Conservation (phyloP, 2,113 vertebrate genomes). For the Formicarius rufipectus region DNA sequence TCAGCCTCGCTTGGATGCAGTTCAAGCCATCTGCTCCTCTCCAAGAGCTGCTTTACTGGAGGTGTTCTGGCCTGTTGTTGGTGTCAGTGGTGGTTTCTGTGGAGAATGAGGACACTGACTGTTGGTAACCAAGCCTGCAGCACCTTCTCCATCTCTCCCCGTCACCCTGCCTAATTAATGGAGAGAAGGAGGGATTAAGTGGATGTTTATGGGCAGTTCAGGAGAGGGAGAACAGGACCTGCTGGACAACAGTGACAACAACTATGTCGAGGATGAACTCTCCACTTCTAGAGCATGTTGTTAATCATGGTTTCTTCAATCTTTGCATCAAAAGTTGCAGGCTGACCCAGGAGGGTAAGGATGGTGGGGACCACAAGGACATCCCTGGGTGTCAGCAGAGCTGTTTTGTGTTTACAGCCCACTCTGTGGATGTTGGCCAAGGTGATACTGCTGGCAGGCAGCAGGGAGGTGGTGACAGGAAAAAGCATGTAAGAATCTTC, state of each 20-base stretch:
- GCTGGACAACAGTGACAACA: background rate
- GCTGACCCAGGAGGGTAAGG: background rate
- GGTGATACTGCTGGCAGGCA: background rate
- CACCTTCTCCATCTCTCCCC: background rate
- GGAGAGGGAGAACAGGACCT: background rate
- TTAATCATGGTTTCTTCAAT: background rate
- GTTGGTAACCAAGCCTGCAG: background rate
- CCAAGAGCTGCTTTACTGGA: constrained; percentile 27
- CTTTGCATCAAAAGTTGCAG: background rate
- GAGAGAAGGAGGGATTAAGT: background rate
- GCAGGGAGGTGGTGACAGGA: background rate
- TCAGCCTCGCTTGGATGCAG: constrained; percentile 34
- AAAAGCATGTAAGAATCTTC: accelerated
- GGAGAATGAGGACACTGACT: background rate
- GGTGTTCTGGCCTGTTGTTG: background rate
- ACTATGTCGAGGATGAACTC: background rate
- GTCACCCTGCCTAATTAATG: background rate
- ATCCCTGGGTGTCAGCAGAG: background rate
- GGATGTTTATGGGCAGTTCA: background rate
- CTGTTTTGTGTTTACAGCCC: background rate
- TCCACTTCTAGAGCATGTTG: background rate
- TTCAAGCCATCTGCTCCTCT: constrained; percentile 57
- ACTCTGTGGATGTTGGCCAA: background rate
- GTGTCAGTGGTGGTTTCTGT: background rate
- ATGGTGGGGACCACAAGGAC: background rate